Percentiles rank a stretch among this genome's conserved stretches.
Conservation (phyloP, 2,797 vertebrate species). For the Nothura maculosa region DNA sequence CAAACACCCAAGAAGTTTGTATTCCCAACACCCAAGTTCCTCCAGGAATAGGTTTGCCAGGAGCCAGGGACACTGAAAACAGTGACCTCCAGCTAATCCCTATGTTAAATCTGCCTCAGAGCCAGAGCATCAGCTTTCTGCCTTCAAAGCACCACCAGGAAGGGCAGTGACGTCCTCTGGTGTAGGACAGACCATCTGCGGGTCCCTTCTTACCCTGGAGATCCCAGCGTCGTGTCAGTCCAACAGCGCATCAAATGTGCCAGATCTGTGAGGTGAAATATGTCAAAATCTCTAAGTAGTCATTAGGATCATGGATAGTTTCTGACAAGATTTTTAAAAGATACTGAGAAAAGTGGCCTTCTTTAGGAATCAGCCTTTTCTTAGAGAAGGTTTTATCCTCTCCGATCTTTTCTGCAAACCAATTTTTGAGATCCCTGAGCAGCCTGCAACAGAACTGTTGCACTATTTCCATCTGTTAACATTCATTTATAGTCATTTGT, state of each 20-base stretch:
- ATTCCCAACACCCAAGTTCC: too few species aligned
- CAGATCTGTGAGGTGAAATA: background rate
- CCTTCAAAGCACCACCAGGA: background rate
- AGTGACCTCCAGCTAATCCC: background rate
- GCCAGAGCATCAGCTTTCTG: background rate
- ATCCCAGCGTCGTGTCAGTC: background rate
- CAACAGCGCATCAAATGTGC: background rate
- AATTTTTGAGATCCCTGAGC: background rate
- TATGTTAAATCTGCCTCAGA: background rate
- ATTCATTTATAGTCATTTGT: background rate
- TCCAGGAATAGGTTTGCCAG: background rate
- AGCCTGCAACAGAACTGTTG: background rate
- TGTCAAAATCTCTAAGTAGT: background rate
- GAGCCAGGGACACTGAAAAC: background rate
- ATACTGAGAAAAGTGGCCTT: background rate
- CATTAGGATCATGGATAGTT: background rate
- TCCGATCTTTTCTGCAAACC: background rate
- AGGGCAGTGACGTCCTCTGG: background rate
- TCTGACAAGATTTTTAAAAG: background rate
- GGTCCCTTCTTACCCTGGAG: background rate
- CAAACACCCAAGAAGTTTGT: background rate
- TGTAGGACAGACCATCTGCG: background rate
- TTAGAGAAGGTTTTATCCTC: background rate
- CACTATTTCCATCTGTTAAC: background rate
- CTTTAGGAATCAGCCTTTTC: background rate